Evolutionary conservation across 2,797 vertebrate genomes (phyloP).

Genomic region (Pseudocheirus occidentalis): DNA sequence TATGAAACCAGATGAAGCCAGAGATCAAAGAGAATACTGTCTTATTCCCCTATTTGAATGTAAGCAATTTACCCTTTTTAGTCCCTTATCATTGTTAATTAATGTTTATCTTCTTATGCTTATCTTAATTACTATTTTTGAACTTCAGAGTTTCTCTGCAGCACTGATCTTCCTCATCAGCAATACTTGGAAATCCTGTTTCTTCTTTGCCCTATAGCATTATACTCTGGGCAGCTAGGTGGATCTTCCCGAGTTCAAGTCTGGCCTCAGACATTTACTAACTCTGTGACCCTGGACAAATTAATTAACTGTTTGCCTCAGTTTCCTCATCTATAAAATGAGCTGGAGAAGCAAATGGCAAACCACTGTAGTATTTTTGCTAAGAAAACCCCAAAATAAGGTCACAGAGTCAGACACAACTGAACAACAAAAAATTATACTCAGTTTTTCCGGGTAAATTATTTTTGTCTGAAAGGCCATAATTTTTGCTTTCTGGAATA

Average conservation of each 20-base stretch:
- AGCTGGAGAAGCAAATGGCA: background rate
- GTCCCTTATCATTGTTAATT: background rate
- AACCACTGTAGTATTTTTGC: background rate
- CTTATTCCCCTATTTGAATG: background rate
- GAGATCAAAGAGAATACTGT: background rate
- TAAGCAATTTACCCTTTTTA: background rate
- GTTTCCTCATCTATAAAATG: background rate
- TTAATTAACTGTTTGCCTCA: background rate
- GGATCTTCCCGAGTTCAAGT: background rate
- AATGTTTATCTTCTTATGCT: background rate
- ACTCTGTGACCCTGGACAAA: background rate
- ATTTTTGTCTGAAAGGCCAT: background rate
- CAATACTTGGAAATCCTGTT: background rate
- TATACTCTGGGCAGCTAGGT: background rate
- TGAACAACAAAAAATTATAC: background rate
- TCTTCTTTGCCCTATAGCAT: background rate
- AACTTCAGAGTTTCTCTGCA: background rate
- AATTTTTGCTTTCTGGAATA: background rate
- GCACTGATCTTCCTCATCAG: background rate
- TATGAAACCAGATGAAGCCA: background rate
- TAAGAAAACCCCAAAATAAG: background rate
- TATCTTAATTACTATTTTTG: background rate
- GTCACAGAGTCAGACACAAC: background rate
- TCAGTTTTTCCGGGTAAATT: background rate
- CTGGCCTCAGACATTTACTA: background rate